phyloP scores from a whole-genome alignment of 2,888 invertebrate species.

The Eupithecia vulgata region DNA sequence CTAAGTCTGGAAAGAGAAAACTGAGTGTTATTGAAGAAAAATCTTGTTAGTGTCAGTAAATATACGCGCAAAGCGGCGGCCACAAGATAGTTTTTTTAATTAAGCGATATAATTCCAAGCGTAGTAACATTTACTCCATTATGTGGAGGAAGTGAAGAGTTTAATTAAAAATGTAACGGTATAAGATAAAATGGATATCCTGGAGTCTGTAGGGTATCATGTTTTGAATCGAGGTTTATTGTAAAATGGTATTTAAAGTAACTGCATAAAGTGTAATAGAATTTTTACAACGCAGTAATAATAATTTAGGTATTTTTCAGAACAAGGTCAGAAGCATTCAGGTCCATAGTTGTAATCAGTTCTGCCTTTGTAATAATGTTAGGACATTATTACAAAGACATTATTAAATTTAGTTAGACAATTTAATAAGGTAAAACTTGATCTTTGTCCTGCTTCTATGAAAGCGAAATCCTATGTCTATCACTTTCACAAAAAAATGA shows the following conservation, averaged over 20 bases:
- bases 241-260: neutral
- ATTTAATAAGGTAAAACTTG: too few species aligned
- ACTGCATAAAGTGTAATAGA: neutral
- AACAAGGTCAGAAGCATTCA: too few species aligned
- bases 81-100: neutral
- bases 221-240: neutral
- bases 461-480: too few species aligned
- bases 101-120: slow-evolving; percentile 4
- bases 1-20: slow-evolving; percentile 88
- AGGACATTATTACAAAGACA: too few species aligned
- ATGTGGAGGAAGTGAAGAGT: slow-evolving; percentile 57
- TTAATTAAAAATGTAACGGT: slow-evolving; percentile 48
- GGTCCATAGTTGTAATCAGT: too few species aligned
- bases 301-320: neutral
- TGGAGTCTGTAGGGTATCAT: neutral
- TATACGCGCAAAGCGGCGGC: neutral
- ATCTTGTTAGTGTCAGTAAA: too few species aligned
- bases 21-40: too few species aligned
- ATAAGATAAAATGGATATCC: neutral
- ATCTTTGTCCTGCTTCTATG: too few species aligned
- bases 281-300: neutral
- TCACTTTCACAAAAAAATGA: too few species aligned
- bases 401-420: too few species aligned
- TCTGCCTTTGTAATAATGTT: too few species aligned
- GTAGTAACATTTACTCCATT: slow-evolving; percentile 56